Base-by-base conservation (phyloP, 2,888 invertebrate species). In the Hypomecis atomaria region DNA sequence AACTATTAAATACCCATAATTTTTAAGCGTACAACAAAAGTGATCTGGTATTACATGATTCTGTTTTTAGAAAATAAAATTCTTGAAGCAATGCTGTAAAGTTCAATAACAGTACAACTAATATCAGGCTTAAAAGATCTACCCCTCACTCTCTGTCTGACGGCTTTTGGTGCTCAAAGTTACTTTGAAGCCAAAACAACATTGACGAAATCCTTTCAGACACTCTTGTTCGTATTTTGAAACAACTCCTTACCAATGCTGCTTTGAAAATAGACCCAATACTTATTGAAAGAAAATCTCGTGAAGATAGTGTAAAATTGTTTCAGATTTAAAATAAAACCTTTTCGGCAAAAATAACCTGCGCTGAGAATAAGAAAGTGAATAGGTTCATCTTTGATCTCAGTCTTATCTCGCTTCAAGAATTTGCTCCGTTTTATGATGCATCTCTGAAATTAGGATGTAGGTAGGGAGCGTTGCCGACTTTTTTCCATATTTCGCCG, bases 401-500 rank as follows among this genome's bases (percentile, higher is more conserved):
- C 48, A 58, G 66, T 66, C 65, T 69, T 71, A 69, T 67, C 70
- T 59, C 67, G 67, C 56, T 66, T 45, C 65, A 63, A 68, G 62
- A 71, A 72, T 69, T 67, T 64, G 66, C 66, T 68, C 64, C 68
- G 53, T 69, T 67, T 72, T 69, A 68, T 68, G 69, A 66, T 62
- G 65, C 65, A 66, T 63, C 69, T 64, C 59, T 60, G 53, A 71
- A 73, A 72, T 74, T 73, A 70, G 61, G 59, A 76, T 62, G 70
- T 76, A 72, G 59, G 62, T 67, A 73, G 72, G 73, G 70, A 76
- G 75, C 65, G 66, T 62, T 67, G 67, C 68, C 66, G 71, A 75
- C 67, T 76, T 82, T 81, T 76, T 78, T 76, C 70, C 74, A 74
- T 73, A 78, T 74, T 77, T 75, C 71, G 67, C 68, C 56, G 62